phyloP scores from a whole-genome alignment of 2,888 invertebrate species.

The Lapara coniferarum region DNA sequence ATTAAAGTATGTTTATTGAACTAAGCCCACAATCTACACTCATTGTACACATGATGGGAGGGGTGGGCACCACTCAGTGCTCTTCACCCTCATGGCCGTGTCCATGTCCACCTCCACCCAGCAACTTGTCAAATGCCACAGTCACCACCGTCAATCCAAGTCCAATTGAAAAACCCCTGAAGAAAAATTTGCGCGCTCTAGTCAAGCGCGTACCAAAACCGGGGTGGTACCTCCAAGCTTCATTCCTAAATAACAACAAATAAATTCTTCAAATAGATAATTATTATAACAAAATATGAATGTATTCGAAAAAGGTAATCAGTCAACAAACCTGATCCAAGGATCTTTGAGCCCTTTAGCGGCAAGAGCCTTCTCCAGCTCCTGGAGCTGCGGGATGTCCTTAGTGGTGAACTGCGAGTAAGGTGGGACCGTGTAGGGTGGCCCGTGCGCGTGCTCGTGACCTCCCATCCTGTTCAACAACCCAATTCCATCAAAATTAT shows the following conservation, averaged over 20 bases:
- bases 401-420: constrained; percentile 89
- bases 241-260: constrained; percentile 84
- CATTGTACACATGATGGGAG: background rate
- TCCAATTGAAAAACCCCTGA: constrained; percentile 87
- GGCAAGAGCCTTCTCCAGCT: constrained; percentile 86
- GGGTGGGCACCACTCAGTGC: background rate
- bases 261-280: too few species aligned
- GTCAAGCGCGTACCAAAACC: constrained; percentile 82
- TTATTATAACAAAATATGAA: too few species aligned
- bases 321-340: constrained; percentile 88
- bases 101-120: constrained; percentile 61
- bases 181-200: constrained; percentile 75
- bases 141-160: constrained; percentile 70
- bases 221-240: constrained; percentile 90
- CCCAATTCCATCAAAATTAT: background rate
- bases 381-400: constrained; percentile 85
- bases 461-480: constrained; percentile 56
- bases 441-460: constrained; percentile 65
- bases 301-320: background rate
- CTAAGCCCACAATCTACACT: constrained; percentile 5
- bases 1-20: constrained; percentile 10
- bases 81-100: constrained; percentile 61
- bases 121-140: constrained; percentile 49
- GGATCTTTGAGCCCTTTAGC: constrained; percentile 91
- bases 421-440: constrained; percentile 87